Base-by-base conservation (phyloP, 2,888 invertebrate genomes). In the Apodemia zela region DNA sequence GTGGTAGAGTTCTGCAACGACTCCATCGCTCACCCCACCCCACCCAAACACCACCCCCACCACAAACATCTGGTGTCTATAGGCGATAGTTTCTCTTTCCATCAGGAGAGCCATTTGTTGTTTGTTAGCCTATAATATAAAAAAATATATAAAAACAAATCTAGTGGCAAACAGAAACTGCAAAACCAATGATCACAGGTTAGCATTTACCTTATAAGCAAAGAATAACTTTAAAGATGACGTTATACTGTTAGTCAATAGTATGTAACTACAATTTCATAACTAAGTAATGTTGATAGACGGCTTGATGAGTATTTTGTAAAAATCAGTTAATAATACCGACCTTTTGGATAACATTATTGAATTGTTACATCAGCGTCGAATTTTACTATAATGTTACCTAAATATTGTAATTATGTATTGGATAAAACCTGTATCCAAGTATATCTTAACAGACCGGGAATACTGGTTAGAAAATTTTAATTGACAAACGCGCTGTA, bases 271-370 rank as follows among this genome's bases (percentile, higher is more conserved):
- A 4, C 21, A 51, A 21, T 51, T 51, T 51, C 51, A 25, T 51
- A 51, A 51, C 51, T 0, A 8, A 49, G 18, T 51, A 18, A 18
- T 51, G 51, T 25, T 51, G 51, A 51, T 21, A 21, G n/a, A 18
- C 51, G 13, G 51, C 4, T 21, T 25, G 51, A 51, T 51, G 51
- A 51, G 21, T 51, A 51, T 51, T 51, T 51, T 51, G 51, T 51
- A 51, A 51, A 51, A 51, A 51, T 51, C 51, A 51, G 51, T 51
- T 51, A 51, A 51, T 51, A 51, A 21, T 51, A 11, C 10, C 51
- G 51, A 51, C 51, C 51, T 51, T 18, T 51, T 18, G 25, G 51
- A 51, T 21, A 21, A 21, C 13, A 21, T 51, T 51, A 51, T 8
- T 11, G 21, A 18, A 49, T 49, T 51, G 11, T 51, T 51, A 51